Evolutionary conservation across 2,888 invertebrate genomes (phyloP).

Genomic region (Reticulitermes lucifugus): DNA sequence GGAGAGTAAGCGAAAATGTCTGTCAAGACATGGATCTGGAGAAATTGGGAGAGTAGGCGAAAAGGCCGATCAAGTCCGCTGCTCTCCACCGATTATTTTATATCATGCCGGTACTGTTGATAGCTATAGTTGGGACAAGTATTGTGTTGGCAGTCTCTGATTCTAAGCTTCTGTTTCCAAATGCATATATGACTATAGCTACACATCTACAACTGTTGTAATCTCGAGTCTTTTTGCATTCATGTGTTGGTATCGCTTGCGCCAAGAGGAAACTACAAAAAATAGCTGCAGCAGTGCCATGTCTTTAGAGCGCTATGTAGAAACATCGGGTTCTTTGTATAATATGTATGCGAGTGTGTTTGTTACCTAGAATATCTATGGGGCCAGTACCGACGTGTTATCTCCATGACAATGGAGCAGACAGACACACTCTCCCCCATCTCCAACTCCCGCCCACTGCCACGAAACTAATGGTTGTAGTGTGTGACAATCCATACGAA

Average conservation of each 20-base stretch:
- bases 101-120: no score
- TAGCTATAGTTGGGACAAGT: no score
- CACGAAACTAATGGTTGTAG: conserved; percentile 6
- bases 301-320: conserved; percentile 1
- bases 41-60: no score
- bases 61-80: no score
- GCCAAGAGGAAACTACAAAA: neutral
- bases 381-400: conserved; percentile 22
- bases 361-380: conserved; percentile 33
- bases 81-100: no score
- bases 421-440: conserved; percentile 13
- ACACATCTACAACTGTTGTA: neutral
- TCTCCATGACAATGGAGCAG: conserved; percentile 33
- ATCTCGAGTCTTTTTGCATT: neutral
- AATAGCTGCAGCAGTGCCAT: conserved; percentile 17
- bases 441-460: neutral
- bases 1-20: no score
- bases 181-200: no score
- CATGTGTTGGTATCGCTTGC: conserved; percentile 15
- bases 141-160: no score
- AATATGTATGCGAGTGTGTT: conserved; percentile 27
- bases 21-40: no score
- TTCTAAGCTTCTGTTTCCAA: no score
- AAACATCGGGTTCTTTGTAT: conserved; percentile 28
- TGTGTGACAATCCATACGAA: conserved; percentile 17